Conservation (phyloP, 2,888 invertebrate genomes). For the Yponomeuta cagnagella region DNA sequence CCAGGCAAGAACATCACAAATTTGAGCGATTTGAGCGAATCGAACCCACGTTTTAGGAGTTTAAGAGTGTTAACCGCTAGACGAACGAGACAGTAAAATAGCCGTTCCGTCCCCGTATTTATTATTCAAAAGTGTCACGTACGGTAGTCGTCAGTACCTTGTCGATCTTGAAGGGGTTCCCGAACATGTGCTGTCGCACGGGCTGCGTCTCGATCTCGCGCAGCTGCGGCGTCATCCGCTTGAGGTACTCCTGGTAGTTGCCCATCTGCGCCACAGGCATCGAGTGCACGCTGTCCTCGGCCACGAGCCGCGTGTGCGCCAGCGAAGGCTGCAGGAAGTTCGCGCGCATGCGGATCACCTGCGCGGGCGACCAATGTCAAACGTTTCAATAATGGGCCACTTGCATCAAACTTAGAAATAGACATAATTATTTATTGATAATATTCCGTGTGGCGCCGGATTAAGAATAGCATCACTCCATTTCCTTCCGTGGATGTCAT, state of each 20-base stretch:
- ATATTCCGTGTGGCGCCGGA: too few species aligned
- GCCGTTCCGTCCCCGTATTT: too few species aligned
- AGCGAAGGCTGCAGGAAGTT: conserved; percentile 92
- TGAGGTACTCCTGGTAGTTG: conserved; percentile 98
- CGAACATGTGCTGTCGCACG: conserved; percentile 98
- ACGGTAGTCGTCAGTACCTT: conserved; percentile 75
- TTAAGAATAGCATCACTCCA: too few species aligned
- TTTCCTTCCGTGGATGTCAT: too few species aligned
- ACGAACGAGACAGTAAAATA: too few species aligned
- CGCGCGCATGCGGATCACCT: conserved; percentile 93
- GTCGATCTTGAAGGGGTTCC: conserved; percentile 99
- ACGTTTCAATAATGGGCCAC: not conserved
- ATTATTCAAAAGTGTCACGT: too few species aligned
- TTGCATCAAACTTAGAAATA: too few species aligned
- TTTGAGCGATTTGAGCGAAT: too few species aligned
- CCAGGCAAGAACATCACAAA: too few species aligned
- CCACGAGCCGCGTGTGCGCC: conserved; percentile 82
- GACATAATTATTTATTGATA: too few species aligned
- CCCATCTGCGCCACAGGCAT: conserved; percentile 99
- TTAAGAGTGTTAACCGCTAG: too few species aligned
- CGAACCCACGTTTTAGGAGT: too few species aligned
- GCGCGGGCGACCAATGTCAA: conserved; percentile 7
- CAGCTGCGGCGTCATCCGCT: conserved; percentile 93
- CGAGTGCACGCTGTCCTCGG: conserved; percentile 95
- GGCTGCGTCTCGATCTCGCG: conserved; percentile 96